Evolutionary conservation across 2,113 vertebrate species (phyloP).

Genomic region (Cyphomyrus discorhynchus): DNA sequence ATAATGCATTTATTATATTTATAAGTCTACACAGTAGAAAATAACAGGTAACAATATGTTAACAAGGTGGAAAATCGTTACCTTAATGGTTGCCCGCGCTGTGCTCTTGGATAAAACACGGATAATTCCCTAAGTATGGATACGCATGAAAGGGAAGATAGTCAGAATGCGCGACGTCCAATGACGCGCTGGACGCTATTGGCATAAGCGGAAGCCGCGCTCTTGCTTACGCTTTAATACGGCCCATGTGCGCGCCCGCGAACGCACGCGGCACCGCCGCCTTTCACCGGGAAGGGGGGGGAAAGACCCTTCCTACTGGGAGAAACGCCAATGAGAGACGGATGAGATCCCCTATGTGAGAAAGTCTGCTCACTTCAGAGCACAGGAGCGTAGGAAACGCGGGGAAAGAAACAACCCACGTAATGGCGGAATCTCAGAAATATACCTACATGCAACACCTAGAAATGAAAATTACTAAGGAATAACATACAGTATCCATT

Average conservation of each 20-base stretch:
- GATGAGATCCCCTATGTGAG: slow-evolving; percentile 9
- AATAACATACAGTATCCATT: background rate
- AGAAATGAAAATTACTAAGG: background rate
- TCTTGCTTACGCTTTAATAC: slow-evolving; percentile 11
- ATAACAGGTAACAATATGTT: background rate
- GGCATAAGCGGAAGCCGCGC: background rate
- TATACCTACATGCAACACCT: background rate
- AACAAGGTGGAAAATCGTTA: slow-evolving; percentile 9
- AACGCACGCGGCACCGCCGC: slow-evolving; percentile 24
- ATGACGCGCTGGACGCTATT: slow-evolving; percentile 2
- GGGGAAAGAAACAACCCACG: background rate
- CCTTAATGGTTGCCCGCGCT: slow-evolving; percentile 21
- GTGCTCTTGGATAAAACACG: slow-evolving; percentile 14
- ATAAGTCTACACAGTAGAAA: background rate
- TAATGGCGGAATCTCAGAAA: background rate
- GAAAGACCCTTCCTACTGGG: slow-evolving; percentile 23
- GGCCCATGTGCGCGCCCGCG: slow-evolving; percentile 26
- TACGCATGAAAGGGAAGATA: background rate
- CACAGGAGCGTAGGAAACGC: background rate
- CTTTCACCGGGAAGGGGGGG: slow-evolving; percentile 19
- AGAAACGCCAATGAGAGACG: slow-evolving; percentile 19
- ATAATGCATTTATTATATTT: background rate
- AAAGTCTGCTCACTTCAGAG: background rate
- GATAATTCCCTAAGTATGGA: slow-evolving; percentile 18
- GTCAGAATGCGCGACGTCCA: background rate